Base-by-base conservation (phyloP, 1,140 invertebrate genomes). In the Zaprionus tsacasi region DNA sequence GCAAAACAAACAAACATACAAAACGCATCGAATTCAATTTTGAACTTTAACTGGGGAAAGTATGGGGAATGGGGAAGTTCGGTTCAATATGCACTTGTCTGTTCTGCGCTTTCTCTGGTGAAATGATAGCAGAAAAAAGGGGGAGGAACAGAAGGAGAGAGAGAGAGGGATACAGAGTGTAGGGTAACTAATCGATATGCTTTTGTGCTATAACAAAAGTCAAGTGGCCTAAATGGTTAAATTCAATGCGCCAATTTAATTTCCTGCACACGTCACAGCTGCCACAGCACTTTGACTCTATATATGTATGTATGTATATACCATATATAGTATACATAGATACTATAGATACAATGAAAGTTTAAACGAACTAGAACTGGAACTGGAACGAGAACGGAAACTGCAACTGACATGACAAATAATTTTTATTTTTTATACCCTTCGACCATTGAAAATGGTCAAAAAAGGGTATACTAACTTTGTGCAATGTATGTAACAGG, bases 221-320 rank as follows among this genome's bases (percentile, higher is more conserved):
- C 73, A 83, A 83, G 81, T 83, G 81, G 77, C 77, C 73, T 58
- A 78, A 81, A 76, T 75, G 66, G 66, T 27, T 50, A 79, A 83
- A 76, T 59, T 66, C 50, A 81, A 76, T 78, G 80, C 55, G 74
- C 78, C 78, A 74, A 83, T 87, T 87, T 82, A 87, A 87, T 87
- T 87, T 87, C 83, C 83, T 80, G 83, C 70, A 58, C 79, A 76
- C 77, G 79, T 73, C 80, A 82, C 58, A 54, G 54, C 65, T 74
- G 65, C 65, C 66, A 71, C 12, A 40, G 50, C 50, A 25, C 36
- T 30, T 43, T 50, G 45, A 25, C 17, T 21, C 11, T 25, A 50
- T 3, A 11, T 38, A 38, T 48, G 8, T 21, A 48, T 21, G 21
- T 21, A 8, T 21, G 13, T 7, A 11, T 48, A 30, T 30, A 3